These are phyloP conservation scores for Gnathonemus longibarbis DNA, from an alignment of 2,113 vertebrate genomes.

Conservation along the genomic window DNA sequence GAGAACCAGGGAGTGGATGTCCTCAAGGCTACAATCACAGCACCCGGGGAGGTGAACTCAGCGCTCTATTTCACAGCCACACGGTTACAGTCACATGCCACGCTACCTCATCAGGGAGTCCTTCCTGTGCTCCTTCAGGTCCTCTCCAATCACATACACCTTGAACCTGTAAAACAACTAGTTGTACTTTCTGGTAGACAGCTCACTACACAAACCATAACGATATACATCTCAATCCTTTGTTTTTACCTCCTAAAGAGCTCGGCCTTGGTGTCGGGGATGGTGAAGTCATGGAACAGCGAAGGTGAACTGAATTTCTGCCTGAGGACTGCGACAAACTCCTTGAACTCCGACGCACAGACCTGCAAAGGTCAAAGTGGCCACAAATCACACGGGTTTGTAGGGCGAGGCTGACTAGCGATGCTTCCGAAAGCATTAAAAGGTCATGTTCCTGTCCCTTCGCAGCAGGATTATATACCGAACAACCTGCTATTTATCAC, in stretches of 20 bases:
- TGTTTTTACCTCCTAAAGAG: slow-evolving; percentile 72
- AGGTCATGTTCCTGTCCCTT: not conserved
- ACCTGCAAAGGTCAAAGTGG: slow-evolving; percentile 56
- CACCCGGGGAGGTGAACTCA: slow-evolving; percentile 6
- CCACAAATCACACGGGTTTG: not conserved
- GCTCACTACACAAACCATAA: not conserved
- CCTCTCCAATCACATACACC: slow-evolving; percentile 70
- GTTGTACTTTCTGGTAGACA: not conserved
- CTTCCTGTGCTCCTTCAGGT: slow-evolving; percentile 30
- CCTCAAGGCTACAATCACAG: slow-evolving; percentile 59
- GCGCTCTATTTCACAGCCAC: slow-evolving; percentile 3
- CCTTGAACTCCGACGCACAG: slow-evolving; percentile 74
- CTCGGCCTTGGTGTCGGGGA: slow-evolving; percentile 76
- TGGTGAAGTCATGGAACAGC: slow-evolving; percentile 50
- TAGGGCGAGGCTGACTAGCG: not conserved
- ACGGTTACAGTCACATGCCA: not conserved
- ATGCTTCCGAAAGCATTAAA: not conserved
- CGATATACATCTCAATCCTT: not conserved
- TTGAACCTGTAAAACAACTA: slow-evolving; percentile 63
- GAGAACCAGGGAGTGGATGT: slow-evolving; percentile 81
- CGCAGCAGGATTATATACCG: not conserved
- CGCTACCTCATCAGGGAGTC: slow-evolving; percentile 48
- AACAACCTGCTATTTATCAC: not conserved
- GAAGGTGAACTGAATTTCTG: slow-evolving; percentile 78
- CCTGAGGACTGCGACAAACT: slow-evolving; percentile 76